These are phyloP conservation scores for Philopotamus ludificatus DNA, from an alignment of 1,140 invertebrate species.

Conservation along the genomic window DNA sequence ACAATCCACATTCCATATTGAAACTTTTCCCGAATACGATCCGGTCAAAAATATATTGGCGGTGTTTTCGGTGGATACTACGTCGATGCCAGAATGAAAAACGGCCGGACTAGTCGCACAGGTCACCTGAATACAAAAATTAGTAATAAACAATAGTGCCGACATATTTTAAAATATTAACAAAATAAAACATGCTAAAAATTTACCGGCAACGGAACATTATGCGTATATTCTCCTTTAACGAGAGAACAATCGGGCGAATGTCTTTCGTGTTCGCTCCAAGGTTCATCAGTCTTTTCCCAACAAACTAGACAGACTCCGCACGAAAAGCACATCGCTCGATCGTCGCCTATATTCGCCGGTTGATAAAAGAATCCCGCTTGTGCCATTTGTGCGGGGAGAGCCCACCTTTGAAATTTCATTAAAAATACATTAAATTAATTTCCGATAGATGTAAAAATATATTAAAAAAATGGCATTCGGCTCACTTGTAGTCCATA, in stretches of 20 bases:
- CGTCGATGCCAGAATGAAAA: conserved; percentile 53
- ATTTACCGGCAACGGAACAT: conserved; percentile 79
- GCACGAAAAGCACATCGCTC: conserved; percentile 94
- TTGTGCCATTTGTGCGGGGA: conserved; percentile 93
- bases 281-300: conserved; percentile 95
- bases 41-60: conserved; percentile 71
- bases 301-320: conserved; percentile 91
- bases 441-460: neutral
- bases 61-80: conserved; percentile 61
- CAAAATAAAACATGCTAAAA: conserved; percentile 1
- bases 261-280: conserved; percentile 93
- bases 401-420: conserved; percentile 78
- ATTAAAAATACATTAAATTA: conserved; percentile 4
- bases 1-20: conserved; percentile 72
- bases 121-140: conserved; percentile 58
- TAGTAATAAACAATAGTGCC: neutral
- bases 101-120: conserved; percentile 83
- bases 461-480: neutral
- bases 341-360: conserved; percentile 82
- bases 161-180: conserved; percentile 1
- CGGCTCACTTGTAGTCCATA: conserved; percentile 89
- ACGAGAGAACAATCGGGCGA: conserved; percentile 91
- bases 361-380: conserved; percentile 95
- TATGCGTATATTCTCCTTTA: conserved; percentile 91
- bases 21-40: conserved; percentile 56